These are phyloP conservation scores for Cantharis rustica DNA, from an alignment of 2,888 invertebrate species.

Conservation along the genomic window DNA sequence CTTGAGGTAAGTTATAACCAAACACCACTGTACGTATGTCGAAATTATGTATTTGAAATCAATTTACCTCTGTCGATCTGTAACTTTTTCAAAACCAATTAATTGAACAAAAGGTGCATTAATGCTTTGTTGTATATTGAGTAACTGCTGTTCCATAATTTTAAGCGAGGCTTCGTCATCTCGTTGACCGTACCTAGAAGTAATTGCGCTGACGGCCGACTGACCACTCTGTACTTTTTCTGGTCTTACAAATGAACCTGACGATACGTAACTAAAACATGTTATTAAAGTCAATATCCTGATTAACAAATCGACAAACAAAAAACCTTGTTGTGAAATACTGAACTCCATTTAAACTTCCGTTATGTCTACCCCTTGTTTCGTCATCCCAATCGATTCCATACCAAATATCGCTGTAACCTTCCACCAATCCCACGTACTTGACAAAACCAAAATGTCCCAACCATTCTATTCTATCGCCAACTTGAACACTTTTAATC, in stretches of 20 bases:
- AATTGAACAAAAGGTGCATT: slow-evolving; percentile 85
- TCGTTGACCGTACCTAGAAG: slow-evolving; percentile 66
- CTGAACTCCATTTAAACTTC: slow-evolving; percentile 75
- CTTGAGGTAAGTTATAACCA: no score
- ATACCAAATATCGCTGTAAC: slow-evolving; percentile 78
- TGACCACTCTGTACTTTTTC: slow-evolving; percentile 77
- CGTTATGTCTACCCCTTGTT: slow-evolving; percentile 90
- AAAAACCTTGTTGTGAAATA: slow-evolving; percentile 82
- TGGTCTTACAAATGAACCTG: slow-evolving; percentile 88
- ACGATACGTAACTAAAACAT: slow-evolving; percentile 66
- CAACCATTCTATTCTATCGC: slow-evolving; percentile 50
- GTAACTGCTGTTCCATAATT: slow-evolving; percentile 63
- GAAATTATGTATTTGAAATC: no score
- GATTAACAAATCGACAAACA: slow-evolving; percentile 18
- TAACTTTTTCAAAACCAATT: slow-evolving; percentile 88
- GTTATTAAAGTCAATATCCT: neutral
- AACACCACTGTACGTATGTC: no score
- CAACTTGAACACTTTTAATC: slow-evolving; percentile 35
- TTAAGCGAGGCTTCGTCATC: slow-evolving; percentile 65
- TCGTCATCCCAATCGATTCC: slow-evolving; percentile 98
- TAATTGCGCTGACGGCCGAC: slow-evolving; percentile 76
- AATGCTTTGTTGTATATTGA: slow-evolving; percentile 70
- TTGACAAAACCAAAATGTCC: slow-evolving; percentile 65
- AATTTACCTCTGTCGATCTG: slow-evolving; percentile 60
- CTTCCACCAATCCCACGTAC: slow-evolving; percentile 76